These are phyloP conservation scores for Zingel zingel DNA, from an alignment of 2,113 vertebrate species.

Conservation along the genomic window DNA sequence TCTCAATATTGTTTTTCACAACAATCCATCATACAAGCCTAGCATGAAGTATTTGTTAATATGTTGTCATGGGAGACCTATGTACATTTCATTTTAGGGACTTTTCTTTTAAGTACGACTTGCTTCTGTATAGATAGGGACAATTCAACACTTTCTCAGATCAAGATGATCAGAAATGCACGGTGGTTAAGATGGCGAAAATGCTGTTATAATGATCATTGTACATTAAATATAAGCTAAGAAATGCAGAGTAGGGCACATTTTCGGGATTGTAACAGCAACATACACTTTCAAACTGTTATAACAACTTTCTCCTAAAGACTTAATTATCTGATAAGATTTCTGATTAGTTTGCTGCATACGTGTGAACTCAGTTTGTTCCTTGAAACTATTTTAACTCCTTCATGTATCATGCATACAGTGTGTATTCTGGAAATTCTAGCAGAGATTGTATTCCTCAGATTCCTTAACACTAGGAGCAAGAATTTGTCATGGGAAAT, in stretches of 20 bases:
- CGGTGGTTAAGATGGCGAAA: not conserved
- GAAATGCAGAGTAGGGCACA: no score
- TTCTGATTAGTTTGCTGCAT: no score
- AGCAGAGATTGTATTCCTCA: conserved; percentile 24
- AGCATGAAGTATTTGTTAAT: conserved; percentile 9
- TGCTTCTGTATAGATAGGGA: not conserved
- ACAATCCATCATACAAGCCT: not conserved
- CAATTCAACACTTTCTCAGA: not conserved
- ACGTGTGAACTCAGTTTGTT: no score
- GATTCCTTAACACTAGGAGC: conserved; percentile 1
- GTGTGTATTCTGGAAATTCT: not conserved
- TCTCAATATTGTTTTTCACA: conserved; percentile 35
- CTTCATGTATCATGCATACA: no score
- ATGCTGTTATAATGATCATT: no score
- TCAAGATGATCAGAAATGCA: not conserved
- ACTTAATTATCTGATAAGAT: no score
- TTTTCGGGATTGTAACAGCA: no score
- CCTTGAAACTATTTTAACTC: no score
- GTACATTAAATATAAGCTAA: no score
- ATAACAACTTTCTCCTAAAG: no score
- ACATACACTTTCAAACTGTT: no score
- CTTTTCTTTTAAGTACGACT: conserved; percentile 1
- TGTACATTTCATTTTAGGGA: not conserved
- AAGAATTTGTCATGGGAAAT: conserved; percentile 50
- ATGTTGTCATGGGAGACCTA: not conserved